Conservation (phyloP, 53 echinoderm and acorn worm species). For the Zoroaster sp. region DNA sequence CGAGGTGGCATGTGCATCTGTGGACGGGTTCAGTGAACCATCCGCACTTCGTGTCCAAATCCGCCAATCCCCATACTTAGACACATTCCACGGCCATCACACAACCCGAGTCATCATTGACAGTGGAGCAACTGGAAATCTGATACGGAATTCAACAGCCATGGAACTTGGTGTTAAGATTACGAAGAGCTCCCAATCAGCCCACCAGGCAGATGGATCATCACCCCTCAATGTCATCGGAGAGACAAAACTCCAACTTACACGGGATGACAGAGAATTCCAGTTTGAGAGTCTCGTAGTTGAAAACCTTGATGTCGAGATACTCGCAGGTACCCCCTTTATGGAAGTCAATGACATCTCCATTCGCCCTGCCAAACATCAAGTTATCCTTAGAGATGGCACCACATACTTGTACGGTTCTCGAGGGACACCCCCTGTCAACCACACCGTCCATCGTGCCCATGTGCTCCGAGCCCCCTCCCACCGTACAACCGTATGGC, state of each 20-base stretch:
- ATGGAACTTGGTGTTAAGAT: conserved; percentile 18
- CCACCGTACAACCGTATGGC: no score
- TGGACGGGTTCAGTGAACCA: not conserved
- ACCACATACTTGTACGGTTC: conserved; percentile 3
- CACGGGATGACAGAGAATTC: not conserved
- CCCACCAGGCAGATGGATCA: no score
- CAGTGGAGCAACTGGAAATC: conserved; percentile 63
- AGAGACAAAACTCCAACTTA: not conserved
- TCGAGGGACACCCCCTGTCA: not conserved
- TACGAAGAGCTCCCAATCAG: conserved; percentile 31
- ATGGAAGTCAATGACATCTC: not conserved
- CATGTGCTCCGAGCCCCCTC: no score
- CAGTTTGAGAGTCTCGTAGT: not conserved
- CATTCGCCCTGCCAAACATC: conserved; percentile 2
- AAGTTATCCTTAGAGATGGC: not conserved
- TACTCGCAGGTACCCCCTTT: not conserved
- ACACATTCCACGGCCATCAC: conserved; percentile 24
- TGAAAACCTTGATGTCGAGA: no score
- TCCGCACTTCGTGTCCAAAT: conserved; percentile 42
- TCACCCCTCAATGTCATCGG: no score
- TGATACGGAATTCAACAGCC: conserved; percentile 39
- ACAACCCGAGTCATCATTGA: conserved; percentile 46
- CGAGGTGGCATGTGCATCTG: not conserved
- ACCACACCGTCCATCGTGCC: no score
- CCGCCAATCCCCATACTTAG: conserved; percentile 8